phyloP scores from a whole-genome alignment of 2,888 invertebrate genomes.

The Trilocha varians region DNA sequence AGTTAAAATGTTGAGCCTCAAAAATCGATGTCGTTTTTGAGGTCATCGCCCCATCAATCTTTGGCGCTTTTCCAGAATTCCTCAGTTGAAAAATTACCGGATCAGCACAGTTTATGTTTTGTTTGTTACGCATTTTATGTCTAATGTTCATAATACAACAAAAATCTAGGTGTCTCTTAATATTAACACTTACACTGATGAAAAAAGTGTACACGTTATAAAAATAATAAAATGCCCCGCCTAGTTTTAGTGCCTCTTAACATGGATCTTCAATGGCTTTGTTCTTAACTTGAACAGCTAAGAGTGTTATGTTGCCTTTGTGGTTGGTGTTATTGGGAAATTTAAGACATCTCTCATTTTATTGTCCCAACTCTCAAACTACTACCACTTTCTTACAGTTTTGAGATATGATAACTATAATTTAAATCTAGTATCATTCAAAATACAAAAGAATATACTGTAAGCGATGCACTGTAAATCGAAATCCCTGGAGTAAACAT shows the following conservation, averaged over 20 bases:
- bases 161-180: neutral
- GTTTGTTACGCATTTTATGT: neutral
- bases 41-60: slow-evolving; percentile 3
- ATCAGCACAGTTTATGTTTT: slow-evolving; percentile 2
- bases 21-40: slow-evolving; percentile 2
- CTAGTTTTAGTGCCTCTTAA: too few species aligned
- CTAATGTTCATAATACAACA: neutral
- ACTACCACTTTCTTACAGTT: too few species aligned
- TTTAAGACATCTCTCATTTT: too few species aligned
- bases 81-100: neutral
- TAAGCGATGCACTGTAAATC: neutral
- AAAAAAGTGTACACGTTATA: neutral
- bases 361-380: too few species aligned
- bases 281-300: too few species aligned
- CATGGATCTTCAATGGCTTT: too few species aligned
- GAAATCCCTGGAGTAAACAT: neutral
- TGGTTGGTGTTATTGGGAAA: too few species aligned
- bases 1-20: neutral
- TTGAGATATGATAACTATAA: too few species aligned
- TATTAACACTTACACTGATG: neutral
- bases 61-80: slow-evolving; percentile 6
- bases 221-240: neutral
- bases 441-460: too few species aligned
- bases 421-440: too few species aligned
- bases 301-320: too few species aligned